Evolutionary conservation across 2,113 vertebrate genomes (phyloP), one percentile per base, ranked within the genome.

Genomic region (Fregata magnificens): DNA sequence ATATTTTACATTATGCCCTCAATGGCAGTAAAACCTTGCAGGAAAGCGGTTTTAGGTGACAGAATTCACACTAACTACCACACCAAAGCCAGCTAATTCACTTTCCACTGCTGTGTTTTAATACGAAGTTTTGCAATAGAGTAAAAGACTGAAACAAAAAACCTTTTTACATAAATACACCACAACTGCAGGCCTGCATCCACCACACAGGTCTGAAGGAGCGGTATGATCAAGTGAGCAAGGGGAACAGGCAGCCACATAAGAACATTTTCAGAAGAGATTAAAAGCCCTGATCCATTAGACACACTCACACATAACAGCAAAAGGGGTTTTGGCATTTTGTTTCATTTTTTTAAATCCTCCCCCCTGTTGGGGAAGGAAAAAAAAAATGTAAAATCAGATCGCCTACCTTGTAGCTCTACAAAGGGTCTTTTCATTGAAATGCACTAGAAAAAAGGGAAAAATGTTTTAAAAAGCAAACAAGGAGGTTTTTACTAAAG

Each of bases 381-480:
- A 56, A 38, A 61, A 45, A 15, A 16, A 13, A 65, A 56, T 45
- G 36, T 74, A 71, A 89, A 95, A 62, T 40, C 29, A 71, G 11
- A 52, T 29, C 1, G 10, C 20, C 81, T 78, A 45, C 52, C 56
- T 21, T 72, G 34, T 31, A 88, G 73, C 5, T 71, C 38, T 80
- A 70, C 31, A 61, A 86, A 81, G 40, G n/a, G 24, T 40, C 38
- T 82, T 89, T 84, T 78, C 61, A 87, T 11, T 87, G 56, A 93
- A 84, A 94, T 36, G 26, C 69, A 87, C 20, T 65, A 88, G 50
- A 90, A 96, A 31, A 67, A 94, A 94, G 28, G 26, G 28, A 62
- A 47, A 87, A 86, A 42, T 14, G 66, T 53, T 67, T 83, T 31
- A 3, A 44, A 73, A 91, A 83, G 38, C 40, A 83, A 85, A 77